Evolutionary conservation across 2,888 invertebrate species (phyloP).

Genomic region (Mimas tiliae): DNA sequence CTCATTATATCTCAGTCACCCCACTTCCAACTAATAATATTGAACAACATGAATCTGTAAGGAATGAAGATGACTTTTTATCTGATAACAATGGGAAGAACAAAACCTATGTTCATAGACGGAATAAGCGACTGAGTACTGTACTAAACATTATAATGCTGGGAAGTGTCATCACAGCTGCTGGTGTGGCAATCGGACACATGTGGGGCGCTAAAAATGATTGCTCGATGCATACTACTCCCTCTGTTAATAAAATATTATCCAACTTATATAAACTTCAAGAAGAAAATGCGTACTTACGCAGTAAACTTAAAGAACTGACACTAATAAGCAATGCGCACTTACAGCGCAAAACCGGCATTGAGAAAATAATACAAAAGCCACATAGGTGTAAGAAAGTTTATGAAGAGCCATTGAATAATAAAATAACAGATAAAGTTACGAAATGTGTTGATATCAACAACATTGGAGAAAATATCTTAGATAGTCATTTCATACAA

Average conservation of each 20-base stretch:
- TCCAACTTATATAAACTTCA: constrained; percentile 79
- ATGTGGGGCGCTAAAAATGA: constrained; percentile 81
- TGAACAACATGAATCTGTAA: constrained; percentile 52
- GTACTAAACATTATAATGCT: constrained; percentile 77
- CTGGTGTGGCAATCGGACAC: constrained; percentile 79
- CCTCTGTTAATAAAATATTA: constrained; percentile 76
- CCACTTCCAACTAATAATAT: constrained; percentile 47
- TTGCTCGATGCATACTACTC: constrained; percentile 62
- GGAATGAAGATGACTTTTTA: constrained; percentile 63
- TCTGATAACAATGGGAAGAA: constrained; percentile 63
- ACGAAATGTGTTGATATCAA: constrained; percentile 70
- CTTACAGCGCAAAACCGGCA: constrained; percentile 50
- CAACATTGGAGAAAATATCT: constrained; percentile 39
- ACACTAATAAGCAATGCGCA: constrained; percentile 57
- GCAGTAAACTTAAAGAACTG: constrained; percentile 72
- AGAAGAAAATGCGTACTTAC: constrained; percentile 77
- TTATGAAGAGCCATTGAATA: constrained; percentile 72
- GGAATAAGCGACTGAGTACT: constrained; percentile 77
- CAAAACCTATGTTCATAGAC: constrained; percentile 78
- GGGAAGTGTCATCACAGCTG: constrained; percentile 79
- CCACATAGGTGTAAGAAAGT: constrained; percentile 71
- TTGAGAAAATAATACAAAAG: constrained; percentile 54
- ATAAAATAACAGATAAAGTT: constrained; percentile 56
- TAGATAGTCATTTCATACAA: constrained; percentile 47
- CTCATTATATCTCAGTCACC: constrained; percentile 51